Conservation (phyloP, 2,797 vertebrate genomes). For the Melopsittacus undulatus region DNA sequence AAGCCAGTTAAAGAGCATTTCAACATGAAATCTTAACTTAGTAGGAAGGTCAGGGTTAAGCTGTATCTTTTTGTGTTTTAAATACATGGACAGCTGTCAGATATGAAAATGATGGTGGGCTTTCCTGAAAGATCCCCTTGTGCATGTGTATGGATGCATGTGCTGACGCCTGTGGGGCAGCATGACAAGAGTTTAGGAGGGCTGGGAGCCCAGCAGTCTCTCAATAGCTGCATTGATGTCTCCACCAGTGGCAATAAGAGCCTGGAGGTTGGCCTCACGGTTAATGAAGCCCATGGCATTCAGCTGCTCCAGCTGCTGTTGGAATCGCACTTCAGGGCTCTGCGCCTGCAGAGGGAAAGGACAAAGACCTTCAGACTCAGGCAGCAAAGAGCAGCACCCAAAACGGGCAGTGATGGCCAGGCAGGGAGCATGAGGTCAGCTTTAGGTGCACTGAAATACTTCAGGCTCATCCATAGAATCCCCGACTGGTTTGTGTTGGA, state of each 20-base stretch:
- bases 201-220: slow-evolving; percentile 98
- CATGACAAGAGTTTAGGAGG: slow-evolving; percentile 82
- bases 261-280: slow-evolving; percentile 97
- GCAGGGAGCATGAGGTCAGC: background rate
- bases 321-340: slow-evolving; percentile 95
- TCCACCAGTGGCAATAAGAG: slow-evolving; percentile 96
- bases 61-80: slow-evolving; percentile 55
- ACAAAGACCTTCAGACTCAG: background rate
- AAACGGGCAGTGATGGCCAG: rapidly evolving
- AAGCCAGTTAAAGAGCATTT: slow-evolving; percentile 63
- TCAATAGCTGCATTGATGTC: slow-evolving; percentile 99
- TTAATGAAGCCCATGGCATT: slow-evolving; percentile 99
- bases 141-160: slow-evolving; percentile 43
- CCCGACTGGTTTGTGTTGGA: background rate
- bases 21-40: slow-evolving; percentile 69
- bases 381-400: background rate
- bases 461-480: background rate
- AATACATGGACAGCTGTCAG: slow-evolving; percentile 48
- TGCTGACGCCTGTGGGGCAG: slow-evolving; percentile 18
- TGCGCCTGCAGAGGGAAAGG: slow-evolving; percentile 70
- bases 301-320: slow-evolving; percentile 97
- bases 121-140: slow-evolving; percentile 57
- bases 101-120: slow-evolving; percentile 43
- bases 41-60: slow-evolving; percentile 63
- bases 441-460: background rate